phyloP scores from a whole-genome alignment of 1,140 invertebrate genomes.

The Drosophila triauraria region DNA sequence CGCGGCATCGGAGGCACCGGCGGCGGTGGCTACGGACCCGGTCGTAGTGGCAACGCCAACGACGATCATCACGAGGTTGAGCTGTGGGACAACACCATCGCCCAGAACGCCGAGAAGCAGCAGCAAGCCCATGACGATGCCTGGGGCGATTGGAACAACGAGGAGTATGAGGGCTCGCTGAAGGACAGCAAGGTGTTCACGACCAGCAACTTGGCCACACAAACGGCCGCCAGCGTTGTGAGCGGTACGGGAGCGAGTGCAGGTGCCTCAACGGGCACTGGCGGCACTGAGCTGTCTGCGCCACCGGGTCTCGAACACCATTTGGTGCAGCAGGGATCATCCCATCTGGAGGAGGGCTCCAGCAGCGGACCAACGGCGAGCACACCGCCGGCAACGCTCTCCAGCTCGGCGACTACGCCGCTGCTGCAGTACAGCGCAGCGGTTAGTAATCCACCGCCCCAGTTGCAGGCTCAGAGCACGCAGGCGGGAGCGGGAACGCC shows the following conservation, averaged over 20 bases:
- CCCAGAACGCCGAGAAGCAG: constrained; percentile 80
- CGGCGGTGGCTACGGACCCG: constrained; percentile 87
- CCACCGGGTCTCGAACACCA: constrained; percentile 82
- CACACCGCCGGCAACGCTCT: constrained; percentile 47
- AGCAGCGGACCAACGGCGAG: constrained; percentile 33
- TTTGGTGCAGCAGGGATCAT: constrained; percentile 74
- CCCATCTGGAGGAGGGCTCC: constrained; percentile 63
- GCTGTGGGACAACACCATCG: constrained; percentile 86
- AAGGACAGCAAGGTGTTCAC: constrained; percentile 98
- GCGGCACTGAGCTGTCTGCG: constrained; percentile 61
- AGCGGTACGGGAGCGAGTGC: constrained; percentile 41
- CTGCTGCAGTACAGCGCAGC: constrained; percentile 79
- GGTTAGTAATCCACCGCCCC: constrained; percentile 77
- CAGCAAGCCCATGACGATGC: constrained; percentile 80
- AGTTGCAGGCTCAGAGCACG: constrained; percentile 59
- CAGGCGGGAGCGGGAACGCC: constrained; percentile 47
- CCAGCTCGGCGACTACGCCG: constrained; percentile 67
- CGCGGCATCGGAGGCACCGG: constrained; percentile 86
- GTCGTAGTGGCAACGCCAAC: constrained; percentile 71
- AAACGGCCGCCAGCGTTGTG: constrained; percentile 72
- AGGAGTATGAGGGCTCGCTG: constrained; percentile 96
- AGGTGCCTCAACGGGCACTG: background rate
- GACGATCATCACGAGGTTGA: constrained; percentile 85
- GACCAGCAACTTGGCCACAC: constrained; percentile 87
- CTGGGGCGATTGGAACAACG: constrained; percentile 94